These are phyloP conservation scores for Dreissena polymorpha DNA, from an alignment of 1,140 invertebrate species.

Conservation along the genomic window DNA sequence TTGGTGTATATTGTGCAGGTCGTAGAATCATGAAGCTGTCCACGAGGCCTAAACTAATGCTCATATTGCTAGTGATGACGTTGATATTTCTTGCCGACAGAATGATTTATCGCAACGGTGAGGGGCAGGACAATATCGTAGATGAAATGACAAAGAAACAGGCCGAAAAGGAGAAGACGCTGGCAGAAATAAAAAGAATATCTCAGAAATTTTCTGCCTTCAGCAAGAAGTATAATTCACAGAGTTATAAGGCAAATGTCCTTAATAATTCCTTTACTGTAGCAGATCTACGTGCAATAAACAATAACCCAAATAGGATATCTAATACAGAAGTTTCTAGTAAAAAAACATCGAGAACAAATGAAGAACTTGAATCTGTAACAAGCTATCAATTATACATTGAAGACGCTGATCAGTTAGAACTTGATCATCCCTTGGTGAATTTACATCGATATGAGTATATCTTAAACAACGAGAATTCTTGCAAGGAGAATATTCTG, in stretches of 20 bases:
- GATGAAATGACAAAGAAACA: conserved; percentile 4
- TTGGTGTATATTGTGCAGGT: too few species aligned
- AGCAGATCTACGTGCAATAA: not conserved
- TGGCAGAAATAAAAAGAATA: conserved; percentile 19
- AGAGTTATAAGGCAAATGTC: not conserved
- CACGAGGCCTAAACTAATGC: not conserved
- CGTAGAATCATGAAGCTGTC: conserved; percentile 1
- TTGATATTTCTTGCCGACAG: not conserved
- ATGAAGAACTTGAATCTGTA: not conserved
- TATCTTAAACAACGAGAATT: conserved; percentile 41
- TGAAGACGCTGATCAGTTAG: not conserved
- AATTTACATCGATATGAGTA: conserved; percentile 40
- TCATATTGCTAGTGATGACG: not conserved
- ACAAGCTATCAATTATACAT: conserved; percentile 22
- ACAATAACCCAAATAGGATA: not conserved
- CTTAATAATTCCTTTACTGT: not conserved
- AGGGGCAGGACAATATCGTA: not conserved
- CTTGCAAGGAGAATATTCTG: conserved; percentile 36
- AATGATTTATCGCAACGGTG: not conserved
- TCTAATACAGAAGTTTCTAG: not conserved
- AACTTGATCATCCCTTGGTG: conserved; percentile 10
- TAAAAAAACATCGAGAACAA: too few species aligned
- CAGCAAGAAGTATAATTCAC: not conserved
- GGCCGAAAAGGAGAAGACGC: conserved; percentile 21
- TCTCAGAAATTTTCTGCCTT: conserved; percentile 31